These are phyloP conservation scores for Aphidoletes aphidimyza DNA, from an alignment of 2,888 invertebrate species.

Conservation along the genomic window DNA sequence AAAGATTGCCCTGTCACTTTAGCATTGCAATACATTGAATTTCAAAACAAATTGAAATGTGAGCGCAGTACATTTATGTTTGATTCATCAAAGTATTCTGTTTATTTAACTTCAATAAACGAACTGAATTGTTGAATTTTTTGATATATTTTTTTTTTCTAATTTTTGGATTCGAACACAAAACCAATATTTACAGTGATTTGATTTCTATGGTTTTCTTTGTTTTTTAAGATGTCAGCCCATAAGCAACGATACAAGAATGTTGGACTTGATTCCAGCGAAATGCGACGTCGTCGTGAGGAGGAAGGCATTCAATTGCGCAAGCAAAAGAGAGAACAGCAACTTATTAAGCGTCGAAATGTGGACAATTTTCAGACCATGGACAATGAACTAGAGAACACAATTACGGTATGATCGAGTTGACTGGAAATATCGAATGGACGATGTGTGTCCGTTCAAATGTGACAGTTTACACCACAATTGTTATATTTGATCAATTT, in stretches of 20 bases:
- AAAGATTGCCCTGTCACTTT: background rate
- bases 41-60: conserved; percentile 36
- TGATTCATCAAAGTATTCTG: background rate
- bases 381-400: conserved; percentile 61
- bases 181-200: background rate
- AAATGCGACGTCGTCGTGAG: conserved; percentile 89
- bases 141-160: background rate
- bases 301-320: conserved; percentile 96
- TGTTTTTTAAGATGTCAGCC: conserved; percentile 76
- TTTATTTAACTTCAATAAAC: background rate
- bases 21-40: conserved; percentile 2
- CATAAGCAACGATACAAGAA: conserved; percentile 96
- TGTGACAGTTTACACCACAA: too few relatives aligned
- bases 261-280: conserved; percentile 89
- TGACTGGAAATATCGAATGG: too few relatives aligned
- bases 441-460: too few relatives aligned
- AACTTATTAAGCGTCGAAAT: conserved; percentile 91
- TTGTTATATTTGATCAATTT: background rate
- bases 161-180: too few relatives aligned
- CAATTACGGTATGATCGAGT: conserved; percentile 66
- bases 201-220: background rate
- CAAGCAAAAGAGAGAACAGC: conserved; percentile 95
- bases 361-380: conserved; percentile 70
- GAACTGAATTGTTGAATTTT: background rate
- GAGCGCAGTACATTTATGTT: conserved; percentile 18